Evolutionary conservation across 2,113 vertebrate species (phyloP).

Genomic region (Mastomys natalensis): DNA sequence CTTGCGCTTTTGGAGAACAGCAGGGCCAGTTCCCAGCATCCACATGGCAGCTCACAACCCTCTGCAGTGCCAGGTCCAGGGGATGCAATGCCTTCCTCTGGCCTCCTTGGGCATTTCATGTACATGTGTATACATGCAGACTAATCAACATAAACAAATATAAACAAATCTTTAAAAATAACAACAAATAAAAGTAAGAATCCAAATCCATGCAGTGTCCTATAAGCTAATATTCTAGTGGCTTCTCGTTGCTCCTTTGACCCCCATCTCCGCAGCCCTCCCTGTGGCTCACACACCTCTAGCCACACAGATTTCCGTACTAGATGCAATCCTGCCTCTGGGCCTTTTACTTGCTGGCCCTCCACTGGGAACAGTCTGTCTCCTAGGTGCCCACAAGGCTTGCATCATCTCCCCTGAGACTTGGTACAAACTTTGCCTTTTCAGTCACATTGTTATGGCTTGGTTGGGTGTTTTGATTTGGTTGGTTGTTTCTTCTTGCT

Average conservation of each 20-base stretch:
- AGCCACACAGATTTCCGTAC: not conserved
- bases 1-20: not conserved
- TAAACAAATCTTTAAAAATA: not conserved
- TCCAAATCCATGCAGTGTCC: not conserved
- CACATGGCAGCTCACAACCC: not conserved
- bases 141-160: not conserved
- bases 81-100: not conserved
- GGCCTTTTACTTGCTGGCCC: not conserved
- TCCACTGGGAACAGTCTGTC: not conserved
- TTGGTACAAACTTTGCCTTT: not conserved
- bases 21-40: not conserved
- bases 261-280: not conserved
- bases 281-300: not conserved
- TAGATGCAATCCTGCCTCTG: not conserved
- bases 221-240: fast-evolving
- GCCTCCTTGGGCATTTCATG: not conserved
- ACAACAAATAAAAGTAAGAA: not conserved
- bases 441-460: not conserved
- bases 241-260: not conserved
- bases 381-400: not conserved
- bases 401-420: not conserved
- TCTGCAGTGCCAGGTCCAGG: not conserved
- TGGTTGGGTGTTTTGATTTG: not conserved
- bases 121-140: not conserved
- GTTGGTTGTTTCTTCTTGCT: not conserved